phyloP scores from a whole-genome alignment of 2,797 vertebrate genomes.

The Lacerta agilis region DNA sequence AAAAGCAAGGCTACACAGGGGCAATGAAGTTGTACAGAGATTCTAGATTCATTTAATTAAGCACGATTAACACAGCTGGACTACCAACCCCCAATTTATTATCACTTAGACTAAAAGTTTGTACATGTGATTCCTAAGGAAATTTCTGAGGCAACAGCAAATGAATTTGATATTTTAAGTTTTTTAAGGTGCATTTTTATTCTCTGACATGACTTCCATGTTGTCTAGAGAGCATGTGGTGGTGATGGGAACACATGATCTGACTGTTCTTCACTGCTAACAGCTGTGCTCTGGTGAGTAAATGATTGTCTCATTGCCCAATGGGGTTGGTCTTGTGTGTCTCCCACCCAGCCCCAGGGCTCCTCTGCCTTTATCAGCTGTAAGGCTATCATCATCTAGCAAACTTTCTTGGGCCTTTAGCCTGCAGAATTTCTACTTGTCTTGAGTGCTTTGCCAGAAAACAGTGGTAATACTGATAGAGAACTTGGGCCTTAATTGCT shows the following conservation, averaged over 20 bases:
- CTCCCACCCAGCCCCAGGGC: background rate
- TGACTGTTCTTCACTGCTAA: background rate
- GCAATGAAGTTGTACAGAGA: background rate
- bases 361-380: background rate
- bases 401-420: background rate
- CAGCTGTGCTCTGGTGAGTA: background rate
- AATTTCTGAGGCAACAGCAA: background rate
- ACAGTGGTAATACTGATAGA: background rate
- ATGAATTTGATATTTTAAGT: background rate
- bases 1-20: background rate
- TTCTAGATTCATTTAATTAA: background rate
- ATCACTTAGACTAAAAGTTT: background rate
- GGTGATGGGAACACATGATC: too few species aligned
- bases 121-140: background rate
- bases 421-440: background rate
- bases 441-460: background rate
- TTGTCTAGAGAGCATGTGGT: background rate
- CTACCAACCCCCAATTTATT: background rate
- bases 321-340: too few species aligned
- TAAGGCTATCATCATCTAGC: background rate
- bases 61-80: background rate
- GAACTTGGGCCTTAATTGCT: background rate
- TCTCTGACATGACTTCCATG: background rate
- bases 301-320: background rate
- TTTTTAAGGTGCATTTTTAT: background rate